phyloP scores from a whole-genome alignment of 2,113 vertebrate genomes.

The Charina bottae region DNA sequence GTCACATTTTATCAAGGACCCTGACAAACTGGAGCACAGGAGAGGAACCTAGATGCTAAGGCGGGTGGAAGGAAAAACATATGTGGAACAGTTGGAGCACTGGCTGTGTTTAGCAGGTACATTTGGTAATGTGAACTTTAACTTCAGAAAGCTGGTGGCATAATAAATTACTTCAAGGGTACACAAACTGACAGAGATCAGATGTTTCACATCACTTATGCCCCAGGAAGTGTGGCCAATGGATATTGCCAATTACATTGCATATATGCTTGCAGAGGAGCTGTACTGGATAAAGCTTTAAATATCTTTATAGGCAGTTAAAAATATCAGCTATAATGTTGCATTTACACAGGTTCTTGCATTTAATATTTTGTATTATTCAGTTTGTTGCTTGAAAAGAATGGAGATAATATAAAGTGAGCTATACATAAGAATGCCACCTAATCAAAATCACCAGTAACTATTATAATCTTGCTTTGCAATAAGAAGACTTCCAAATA shows the following conservation, averaged over 20 bases:
- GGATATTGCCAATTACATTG: slow-evolving; percentile 42
- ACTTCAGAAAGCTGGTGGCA: background rate
- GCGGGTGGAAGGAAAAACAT: no score
- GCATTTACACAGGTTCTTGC: slow-evolving; percentile 29
- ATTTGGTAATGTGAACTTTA: background rate
- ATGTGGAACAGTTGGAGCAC: no score
- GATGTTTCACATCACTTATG: background rate
- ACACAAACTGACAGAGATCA: background rate
- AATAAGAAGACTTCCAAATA: slow-evolving; percentile 46
- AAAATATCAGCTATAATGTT: slow-evolving; percentile 33
- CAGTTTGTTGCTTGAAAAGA: slow-evolving; percentile 48
- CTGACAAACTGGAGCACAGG: no score
- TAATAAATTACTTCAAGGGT: background rate
- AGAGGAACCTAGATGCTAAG: no score
- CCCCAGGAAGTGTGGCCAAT: background rate
- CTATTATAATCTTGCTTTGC: slow-evolving; percentile 55
- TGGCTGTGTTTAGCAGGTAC: no score
- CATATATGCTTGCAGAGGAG: slow-evolving; percentile 29
- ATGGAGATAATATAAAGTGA: slow-evolving; percentile 53
- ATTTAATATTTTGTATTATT: slow-evolving; percentile 48
- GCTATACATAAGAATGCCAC: slow-evolving; percentile 32
- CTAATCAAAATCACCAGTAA: slow-evolving; percentile 42
- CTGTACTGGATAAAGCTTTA: slow-evolving; percentile 33
- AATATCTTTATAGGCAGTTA: slow-evolving; percentile 29
- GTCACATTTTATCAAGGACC: no score